Evolutionary conservation across 1,140 invertebrate genomes (phyloP), one percentile per base, ranked within the genome.

Genomic region (Adoxophyes honmai): DNA sequence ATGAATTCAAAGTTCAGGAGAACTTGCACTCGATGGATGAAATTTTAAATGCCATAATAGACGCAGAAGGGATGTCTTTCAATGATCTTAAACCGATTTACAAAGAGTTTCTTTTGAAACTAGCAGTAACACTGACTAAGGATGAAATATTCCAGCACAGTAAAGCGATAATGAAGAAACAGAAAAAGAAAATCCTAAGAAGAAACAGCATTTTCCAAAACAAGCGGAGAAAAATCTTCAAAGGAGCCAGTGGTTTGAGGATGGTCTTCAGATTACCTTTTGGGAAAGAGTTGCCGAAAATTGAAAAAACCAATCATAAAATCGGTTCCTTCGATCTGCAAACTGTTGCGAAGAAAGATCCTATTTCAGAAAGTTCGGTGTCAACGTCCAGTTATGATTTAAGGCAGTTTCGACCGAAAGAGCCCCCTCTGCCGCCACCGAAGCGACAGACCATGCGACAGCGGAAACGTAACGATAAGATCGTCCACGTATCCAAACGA

Each of bases 51-150:
- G 94, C 94, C 64, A 96, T 97, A 68, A 96, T 97, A 60, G 95
- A 96, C 87, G 93, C 95, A 0, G 94, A 96, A 76, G 96, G 96
- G 48, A 97, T 97, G 95, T 96, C 95, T 14, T 97, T 96, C 85
- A 97, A 97, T 86, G 95, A 97, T 66, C 87, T 97, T 44, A 96
- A 96, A 81, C 96, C 96, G 2, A 94, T 96, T 35, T 96, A 97
- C 77, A 96, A 96, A 82, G 96, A 97, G 87, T 96, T 97, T 72
- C 86, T 97, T 16, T 78, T 97, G 37, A 96, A 97, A 88, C 87
- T 97, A 52, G 95, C 96, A 0, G 92, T 96, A 0, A 97, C 96
- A 0, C 84, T 97, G 13, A 97, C 95, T 13, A 96, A 97, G 84
- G 96, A 97, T 69, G 96, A 97, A 85, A 90, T 97, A 53, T 97